Percentiles rank a stretch among this genome's conserved stretches.
Conservation (phyloP, 2,888 invertebrate genomes). For the Lithophane ornitopus region DNA sequence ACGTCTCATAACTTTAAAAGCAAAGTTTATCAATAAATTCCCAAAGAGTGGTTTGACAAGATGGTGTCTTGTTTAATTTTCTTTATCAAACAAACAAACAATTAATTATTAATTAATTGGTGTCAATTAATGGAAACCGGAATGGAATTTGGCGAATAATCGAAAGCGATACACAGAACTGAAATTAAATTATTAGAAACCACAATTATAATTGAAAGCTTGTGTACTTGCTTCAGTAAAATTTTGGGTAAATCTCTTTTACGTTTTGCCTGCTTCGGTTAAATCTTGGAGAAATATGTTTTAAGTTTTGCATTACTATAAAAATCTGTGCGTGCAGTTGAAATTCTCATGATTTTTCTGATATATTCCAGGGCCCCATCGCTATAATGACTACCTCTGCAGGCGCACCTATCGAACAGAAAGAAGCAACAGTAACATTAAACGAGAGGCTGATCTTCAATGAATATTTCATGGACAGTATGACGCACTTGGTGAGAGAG, state of each 20-base stretch:
- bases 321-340: neutral
- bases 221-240: neutral
- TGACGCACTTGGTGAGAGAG: conserved; percentile 95
- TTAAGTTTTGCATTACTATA: neutral
- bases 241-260: neutral
- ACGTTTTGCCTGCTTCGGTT: neutral
- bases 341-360: neutral
- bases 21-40: too few relatives aligned
- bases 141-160: neutral
- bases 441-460: conserved; percentile 95
- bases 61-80: neutral
- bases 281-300: neutral
- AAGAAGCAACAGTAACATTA: conserved; percentile 92
- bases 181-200: neutral
- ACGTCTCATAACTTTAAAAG: too few relatives aligned
- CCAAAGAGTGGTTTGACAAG: neutral
- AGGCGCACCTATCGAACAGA: conserved; percentile 94
- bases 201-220: neutral
- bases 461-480: conserved; percentile 93
- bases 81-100: neutral
- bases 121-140: neutral
- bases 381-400: conserved; percentile 92
- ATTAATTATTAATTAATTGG: neutral
- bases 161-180: neutral
- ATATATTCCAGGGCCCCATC: conserved; percentile 83